phyloP scores from a whole-genome alignment of 2,113 vertebrate species.

The Phocoena phocoena region DNA sequence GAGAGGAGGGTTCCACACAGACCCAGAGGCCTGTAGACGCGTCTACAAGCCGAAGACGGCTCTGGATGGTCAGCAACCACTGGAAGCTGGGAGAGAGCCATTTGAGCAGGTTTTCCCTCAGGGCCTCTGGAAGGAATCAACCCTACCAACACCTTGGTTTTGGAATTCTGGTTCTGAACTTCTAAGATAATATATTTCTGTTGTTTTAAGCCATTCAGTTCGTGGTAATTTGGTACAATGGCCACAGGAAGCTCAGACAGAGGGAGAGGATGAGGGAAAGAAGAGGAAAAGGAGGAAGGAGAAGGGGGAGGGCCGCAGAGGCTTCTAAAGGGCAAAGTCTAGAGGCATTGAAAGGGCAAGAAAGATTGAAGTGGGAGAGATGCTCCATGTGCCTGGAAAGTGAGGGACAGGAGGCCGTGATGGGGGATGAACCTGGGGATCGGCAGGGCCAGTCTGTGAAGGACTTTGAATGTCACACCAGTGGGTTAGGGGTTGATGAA shows the following conservation, averaged over 20 bases:
- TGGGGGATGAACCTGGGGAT: background rate
- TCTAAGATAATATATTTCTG: background rate
- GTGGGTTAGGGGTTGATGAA: background rate
- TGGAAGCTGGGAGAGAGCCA: no score
- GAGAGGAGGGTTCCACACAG: no score
- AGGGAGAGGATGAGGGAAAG: background rate
- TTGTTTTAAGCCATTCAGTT: background rate
- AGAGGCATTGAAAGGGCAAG: background rate
- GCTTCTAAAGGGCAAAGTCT: background rate
- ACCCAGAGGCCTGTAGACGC: background rate
- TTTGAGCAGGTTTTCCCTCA: background rate
- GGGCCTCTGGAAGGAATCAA: background rate
- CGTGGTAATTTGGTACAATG: background rate
- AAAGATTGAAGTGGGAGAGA: background rate
- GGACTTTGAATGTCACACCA: background rate
- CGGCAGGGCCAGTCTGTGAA: no score
- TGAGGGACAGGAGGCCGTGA: background rate
- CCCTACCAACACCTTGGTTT: background rate
- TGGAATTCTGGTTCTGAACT: background rate
- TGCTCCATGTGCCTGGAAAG: no score
- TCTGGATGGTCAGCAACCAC: rapidly evolving
- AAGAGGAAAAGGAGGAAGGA: background rate
- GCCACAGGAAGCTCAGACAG: background rate
- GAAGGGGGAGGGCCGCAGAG: background rate
- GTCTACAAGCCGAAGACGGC: no score